A percentile compares a stretch with the other conserved stretches of the same genome.
Evolutionary conservation across 1,140 invertebrate genomes (phyloP).

Genomic region (Diorhabda elongata): DNA sequence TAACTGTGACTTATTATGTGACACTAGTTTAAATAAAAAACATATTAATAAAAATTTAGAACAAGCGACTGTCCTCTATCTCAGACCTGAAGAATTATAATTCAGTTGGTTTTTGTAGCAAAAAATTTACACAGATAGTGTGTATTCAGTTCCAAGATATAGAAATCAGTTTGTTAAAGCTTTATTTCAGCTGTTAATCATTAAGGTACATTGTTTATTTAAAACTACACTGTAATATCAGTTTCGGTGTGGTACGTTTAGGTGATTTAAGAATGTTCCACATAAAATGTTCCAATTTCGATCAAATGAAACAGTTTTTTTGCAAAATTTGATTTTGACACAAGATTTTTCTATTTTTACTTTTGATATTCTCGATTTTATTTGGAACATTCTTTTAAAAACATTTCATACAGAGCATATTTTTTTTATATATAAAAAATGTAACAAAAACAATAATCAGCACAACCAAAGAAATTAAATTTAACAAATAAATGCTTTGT

Average conservation of each 20-base stretch:
- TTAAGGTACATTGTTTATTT: slow-evolving; percentile 19
- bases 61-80: slow-evolving; percentile 5
- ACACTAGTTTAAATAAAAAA: neutral
- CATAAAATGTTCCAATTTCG: neutral
- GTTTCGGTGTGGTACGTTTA: slow-evolving; percentile 10
- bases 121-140: neutral
- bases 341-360: neutral
- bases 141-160: slow-evolving; percentile 9
- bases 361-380: neutral
- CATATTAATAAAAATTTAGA: neutral
- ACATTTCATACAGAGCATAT: neutral
- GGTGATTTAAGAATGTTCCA: neutral
- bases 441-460: slow-evolving; percentile 2
- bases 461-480: slow-evolving; percentile 1
- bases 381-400: neutral
- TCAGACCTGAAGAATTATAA: slow-evolving; percentile 7
- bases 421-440: neutral
- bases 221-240: slow-evolving; percentile 22
- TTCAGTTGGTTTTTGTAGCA: neutral
- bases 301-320: too few species aligned
- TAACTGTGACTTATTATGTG: neutral
- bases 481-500: neutral
- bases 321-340: too few species aligned
- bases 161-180: slow-evolving; percentile 8
- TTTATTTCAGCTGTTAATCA: slow-evolving; percentile 5